Percentiles rank a stretch among this genome's conserved stretches.
These are phyloP conservation scores for Amblyteles armatorius DNA, from an alignment of 2,888 invertebrate genomes.

Conservation along the genomic window DNA sequence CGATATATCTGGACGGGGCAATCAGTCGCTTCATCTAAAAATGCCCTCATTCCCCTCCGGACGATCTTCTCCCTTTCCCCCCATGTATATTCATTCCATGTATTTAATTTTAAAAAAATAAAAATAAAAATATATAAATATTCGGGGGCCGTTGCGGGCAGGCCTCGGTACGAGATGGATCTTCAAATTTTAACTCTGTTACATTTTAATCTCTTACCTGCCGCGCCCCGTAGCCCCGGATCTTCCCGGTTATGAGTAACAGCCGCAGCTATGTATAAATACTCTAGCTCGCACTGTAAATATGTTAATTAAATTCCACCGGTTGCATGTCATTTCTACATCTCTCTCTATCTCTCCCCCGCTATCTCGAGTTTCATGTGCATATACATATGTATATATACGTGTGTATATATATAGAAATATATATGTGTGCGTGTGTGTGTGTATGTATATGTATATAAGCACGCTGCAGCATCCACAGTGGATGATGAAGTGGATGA, in stretches of 20 bases:
- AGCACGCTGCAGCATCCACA: constrained; percentile 10
- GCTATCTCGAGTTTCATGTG: background rate
- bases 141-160: background rate
- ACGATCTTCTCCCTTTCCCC: background rate
- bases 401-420: background rate
- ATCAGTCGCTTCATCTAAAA: constrained; percentile 21
- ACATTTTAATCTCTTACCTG: constrained; percentile 61
- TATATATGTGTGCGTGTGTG: no score
- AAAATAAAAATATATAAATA: constrained; percentile 5
- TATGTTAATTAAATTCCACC: constrained; percentile 62
- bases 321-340: constrained; percentile 28
- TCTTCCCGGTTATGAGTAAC: constrained; percentile 34
- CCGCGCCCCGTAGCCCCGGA: constrained; percentile 23
- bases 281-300: constrained; percentile 50
- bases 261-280: constrained; percentile 30
- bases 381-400: background rate
- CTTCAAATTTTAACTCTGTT: constrained; percentile 44
- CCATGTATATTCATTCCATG: constrained; percentile 33
- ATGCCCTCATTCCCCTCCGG: background rate
- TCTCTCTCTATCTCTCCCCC: constrained; percentile 32
- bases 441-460: background rate
- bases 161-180: constrained; percentile 46
- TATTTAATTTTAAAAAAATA: constrained; percentile 1
- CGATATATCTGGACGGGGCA: constrained; percentile 6
- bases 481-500: constrained; percentile 33